A percentile compares a stretch with the other conserved stretches of the same genome.
Conservation (phyloP, 1,140 invertebrate genomes). For the Ostrea denselamellosa region DNA sequence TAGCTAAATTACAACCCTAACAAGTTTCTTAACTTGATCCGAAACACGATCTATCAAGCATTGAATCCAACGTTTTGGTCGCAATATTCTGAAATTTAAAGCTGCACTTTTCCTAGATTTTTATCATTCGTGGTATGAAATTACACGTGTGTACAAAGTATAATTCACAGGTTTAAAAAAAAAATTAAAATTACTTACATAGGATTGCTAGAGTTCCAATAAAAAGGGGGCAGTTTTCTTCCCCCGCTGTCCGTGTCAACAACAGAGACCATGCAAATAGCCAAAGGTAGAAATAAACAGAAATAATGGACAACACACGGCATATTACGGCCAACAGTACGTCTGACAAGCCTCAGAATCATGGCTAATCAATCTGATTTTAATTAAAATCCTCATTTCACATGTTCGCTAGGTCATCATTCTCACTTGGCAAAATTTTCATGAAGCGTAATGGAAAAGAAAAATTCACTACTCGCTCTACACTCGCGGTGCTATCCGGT, state of each 20-base stretch:
- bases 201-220: slow-evolving; percentile 27
- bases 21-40: no score
- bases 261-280: slow-evolving; percentile 38
- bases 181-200: slow-evolving; percentile 38
- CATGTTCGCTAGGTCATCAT: background rate
- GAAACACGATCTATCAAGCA: slow-evolving; percentile 21
- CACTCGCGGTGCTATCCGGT: slow-evolving; percentile 1
- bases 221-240: slow-evolving; percentile 33
- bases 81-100: slow-evolving; percentile 12
- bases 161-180: background rate
- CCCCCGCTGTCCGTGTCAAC: slow-evolving; percentile 20
- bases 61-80: background rate
- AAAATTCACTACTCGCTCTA: slow-evolving; percentile 1
- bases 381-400: slow-evolving; percentile 37
- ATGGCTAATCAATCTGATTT: slow-evolving; percentile 1
- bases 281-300: slow-evolving; percentile 40
- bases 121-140: slow-evolving; percentile 4
- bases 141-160: background rate
- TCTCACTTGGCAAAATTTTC: background rate
- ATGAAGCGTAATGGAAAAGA: background rate
- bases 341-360: background rate
- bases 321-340: slow-evolving; percentile 31
- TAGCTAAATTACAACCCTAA: no score
- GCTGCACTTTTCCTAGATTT: slow-evolving; percentile 14
- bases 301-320: slow-evolving; percentile 30